phyloP scores from a whole-genome alignment of 2,113 vertebrate species.

The Solenodon paradoxus region DNA sequence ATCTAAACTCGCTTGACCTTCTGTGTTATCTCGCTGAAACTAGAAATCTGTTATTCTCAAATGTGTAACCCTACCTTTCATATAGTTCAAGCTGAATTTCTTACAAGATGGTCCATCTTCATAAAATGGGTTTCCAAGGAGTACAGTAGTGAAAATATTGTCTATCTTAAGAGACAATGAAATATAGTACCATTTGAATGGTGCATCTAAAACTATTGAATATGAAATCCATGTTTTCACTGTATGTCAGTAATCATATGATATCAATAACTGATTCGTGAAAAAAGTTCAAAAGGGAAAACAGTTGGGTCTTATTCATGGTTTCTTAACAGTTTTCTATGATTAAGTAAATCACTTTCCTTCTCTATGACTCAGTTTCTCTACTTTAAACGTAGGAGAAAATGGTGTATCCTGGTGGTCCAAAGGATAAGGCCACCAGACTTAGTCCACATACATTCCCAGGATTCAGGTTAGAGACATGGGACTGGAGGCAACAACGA shows the following conservation, averaged over 20 bases:
- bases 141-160: not conserved
- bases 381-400: not conserved
- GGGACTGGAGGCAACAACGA: no score
- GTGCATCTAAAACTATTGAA: not conserved
- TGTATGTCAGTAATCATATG: not conserved
- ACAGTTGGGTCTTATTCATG: not conserved
- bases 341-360: not conserved
- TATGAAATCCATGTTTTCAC: not conserved
- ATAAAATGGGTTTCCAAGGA: not conserved
- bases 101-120: not conserved
- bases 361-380: not conserved
- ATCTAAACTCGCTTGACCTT: not conserved
- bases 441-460: no score
- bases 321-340: not conserved
- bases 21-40: not conserved
- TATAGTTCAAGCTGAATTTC: not conserved
- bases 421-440: no score
- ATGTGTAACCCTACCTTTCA: not conserved
- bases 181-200: not conserved
- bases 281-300: not conserved
- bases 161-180: constrained; percentile 13
- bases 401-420: no score
- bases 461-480: no score
- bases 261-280: not conserved
- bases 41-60: not conserved